Evolutionary conservation across 2,888 invertebrate genomes (phyloP).

Genomic region (Plagodis dolabraria): DNA sequence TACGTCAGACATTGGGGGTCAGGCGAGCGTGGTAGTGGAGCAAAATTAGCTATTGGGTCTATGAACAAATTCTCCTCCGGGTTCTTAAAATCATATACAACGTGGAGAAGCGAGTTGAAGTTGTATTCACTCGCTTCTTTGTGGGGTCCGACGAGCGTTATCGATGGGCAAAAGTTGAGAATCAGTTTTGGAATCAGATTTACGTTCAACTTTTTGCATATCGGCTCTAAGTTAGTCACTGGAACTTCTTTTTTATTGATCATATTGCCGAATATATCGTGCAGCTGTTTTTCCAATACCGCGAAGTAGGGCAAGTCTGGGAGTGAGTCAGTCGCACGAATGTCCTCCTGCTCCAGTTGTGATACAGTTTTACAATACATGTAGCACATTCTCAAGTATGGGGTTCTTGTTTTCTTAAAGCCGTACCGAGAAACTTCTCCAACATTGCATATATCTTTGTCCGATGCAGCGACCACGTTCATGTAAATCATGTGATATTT

Average conservation of each 20-base stretch:
- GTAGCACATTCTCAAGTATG: constrained; percentile 82
- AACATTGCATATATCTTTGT: constrained; percentile 75
- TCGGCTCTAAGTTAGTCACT: constrained; percentile 87
- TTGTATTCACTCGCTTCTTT: constrained; percentile 69
- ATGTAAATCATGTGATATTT: constrained; percentile 80
- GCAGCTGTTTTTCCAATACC: constrained; percentile 81
- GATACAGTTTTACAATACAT: constrained; percentile 85
- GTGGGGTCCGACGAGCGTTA: constrained; percentile 72
- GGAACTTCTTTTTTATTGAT: constrained; percentile 88
- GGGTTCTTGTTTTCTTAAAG: constrained; percentile 68
- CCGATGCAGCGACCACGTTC: constrained; percentile 77
- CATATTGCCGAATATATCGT: constrained; percentile 87
- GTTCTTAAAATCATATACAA: constrained; percentile 74
- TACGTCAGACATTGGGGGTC: constrained; percentile 85
- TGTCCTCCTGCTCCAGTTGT: constrained; percentile 74
- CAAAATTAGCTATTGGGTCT: constrained; percentile 73
- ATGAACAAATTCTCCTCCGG: constrained; percentile 78
- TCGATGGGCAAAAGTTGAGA: constrained; percentile 89
- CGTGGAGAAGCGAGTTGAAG: constrained; percentile 69
- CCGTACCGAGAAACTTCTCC: constrained; percentile 68
- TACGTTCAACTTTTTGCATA: constrained; percentile 88
- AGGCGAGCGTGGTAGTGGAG: constrained; percentile 73
- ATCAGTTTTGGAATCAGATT: constrained; percentile 90
- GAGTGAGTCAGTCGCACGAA: constrained; percentile 49
- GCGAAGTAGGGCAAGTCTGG: constrained; percentile 75